phyloP scores from a whole-genome alignment of 30 jellyfish, hydroid and myxozoan genomes.

The Aurelia aurita region DNA sequence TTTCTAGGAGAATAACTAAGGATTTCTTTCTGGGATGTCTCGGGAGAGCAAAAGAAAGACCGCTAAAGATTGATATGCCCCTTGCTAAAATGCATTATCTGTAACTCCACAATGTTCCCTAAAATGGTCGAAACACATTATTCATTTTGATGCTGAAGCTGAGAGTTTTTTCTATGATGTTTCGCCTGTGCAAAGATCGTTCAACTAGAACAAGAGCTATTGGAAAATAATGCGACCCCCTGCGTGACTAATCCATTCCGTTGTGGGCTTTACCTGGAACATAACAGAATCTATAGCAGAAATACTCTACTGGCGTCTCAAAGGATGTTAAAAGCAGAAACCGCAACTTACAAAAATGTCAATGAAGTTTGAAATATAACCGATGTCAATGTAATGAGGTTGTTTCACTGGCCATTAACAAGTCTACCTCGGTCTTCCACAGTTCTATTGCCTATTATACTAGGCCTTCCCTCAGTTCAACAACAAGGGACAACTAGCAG shows the following conservation, averaged over 20 bases:
- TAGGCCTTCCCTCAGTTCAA: conserved; percentile 6
- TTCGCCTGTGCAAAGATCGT: no score
- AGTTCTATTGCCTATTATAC: conserved; percentile 20
- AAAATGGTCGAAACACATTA: no score
- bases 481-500: not conserved
- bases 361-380: conserved; percentile 13
- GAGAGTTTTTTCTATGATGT: no score
- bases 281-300: not conserved
- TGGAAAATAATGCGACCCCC: no score
- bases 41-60: no score
- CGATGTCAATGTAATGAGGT: conserved; percentile 53
- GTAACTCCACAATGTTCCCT: no score
- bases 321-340: conserved; percentile 19
- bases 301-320: not conserved
- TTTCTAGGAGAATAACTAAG: no score
- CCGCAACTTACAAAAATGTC: conserved; percentile 40
- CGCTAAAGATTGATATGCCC: no score
- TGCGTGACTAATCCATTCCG: not conserved
- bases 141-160: no score
- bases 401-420: conserved; percentile 71
- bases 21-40: no score
- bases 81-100: no score
- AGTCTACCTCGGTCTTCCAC: conserved; percentile 61
- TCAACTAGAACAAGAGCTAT: no score
- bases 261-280: conserved; percentile 4